Evolutionary conservation across 2,888 invertebrate genomes (phyloP), one percentile per base, ranked within the genome.

Genomic region (Deladenus siricidicola): DNA sequence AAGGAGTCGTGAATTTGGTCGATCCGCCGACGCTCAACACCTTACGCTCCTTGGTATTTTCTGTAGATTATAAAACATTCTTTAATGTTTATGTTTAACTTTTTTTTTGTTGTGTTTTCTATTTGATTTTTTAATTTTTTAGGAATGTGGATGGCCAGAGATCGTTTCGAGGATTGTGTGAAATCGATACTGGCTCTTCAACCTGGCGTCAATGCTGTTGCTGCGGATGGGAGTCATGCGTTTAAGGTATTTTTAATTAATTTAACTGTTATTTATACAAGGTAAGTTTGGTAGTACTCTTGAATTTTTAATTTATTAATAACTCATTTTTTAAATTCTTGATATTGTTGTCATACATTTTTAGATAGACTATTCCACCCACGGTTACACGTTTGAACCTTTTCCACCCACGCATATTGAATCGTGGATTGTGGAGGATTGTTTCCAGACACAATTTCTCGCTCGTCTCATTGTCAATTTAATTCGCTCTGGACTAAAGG

Each of bases 141-240:
- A 65, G 70, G 64, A 10, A 72, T 69, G 69, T 70, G 64, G 69
- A 62, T 72, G 49, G 54, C 57, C 23, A 69, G 67, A 45, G 64
- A 58, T 19, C 64, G 65, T 39, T 75, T 60, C 55, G 58, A 58
- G 23, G 70, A 71, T 24, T 71, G 72, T 17, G 68, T 65, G 24
- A 72, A 71, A 44, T 71, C 72, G 0, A 76, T 77, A 26, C 45
- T 77, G 3, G 70, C 71, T 1, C 54, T 77, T 30, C 64, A 65
- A 45, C 51, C 55, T 2, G 60, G 59, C n/a, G 49, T 71, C 43
- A 21, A 60, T 14, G 64, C 66, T 8, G 42, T 66, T 26, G 49
- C 59, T 50, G 55, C 42, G 24, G 52, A 63, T 1, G 66, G 68
- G 17, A 28, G 42, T 28, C 26, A 47, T 1, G 55, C 56, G 4